Conservation (phyloP, 2,113 vertebrate species). For the Dasypus novemcinctus region DNA sequence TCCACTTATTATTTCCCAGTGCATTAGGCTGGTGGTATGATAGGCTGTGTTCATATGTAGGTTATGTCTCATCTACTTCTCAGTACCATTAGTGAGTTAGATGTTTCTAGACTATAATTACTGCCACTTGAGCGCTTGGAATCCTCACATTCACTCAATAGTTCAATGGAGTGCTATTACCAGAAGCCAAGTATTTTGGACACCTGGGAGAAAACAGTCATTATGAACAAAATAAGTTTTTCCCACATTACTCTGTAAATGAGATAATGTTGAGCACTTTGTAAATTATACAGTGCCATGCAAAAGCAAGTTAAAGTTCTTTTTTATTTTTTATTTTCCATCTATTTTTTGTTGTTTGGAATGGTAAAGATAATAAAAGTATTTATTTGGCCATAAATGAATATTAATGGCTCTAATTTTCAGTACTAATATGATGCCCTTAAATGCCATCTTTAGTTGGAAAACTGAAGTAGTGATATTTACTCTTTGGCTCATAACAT, state of each 20-base stretch:
- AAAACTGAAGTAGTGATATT: background rate
- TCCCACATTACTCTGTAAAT: constrained; percentile 33
- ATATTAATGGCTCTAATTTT: constrained; percentile 42
- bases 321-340: background rate
- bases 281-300: constrained; percentile 9
- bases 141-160: constrained; percentile 32
- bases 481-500: background rate
- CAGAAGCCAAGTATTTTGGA: constrained; percentile 54
- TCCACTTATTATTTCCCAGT: constrained; percentile 60
- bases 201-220: constrained; percentile 50
- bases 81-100: constrained; percentile 45
- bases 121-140: constrained; percentile 47
- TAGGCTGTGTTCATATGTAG: constrained; percentile 47
- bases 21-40: constrained; percentile 47
- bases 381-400: constrained; percentile 17
- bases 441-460: constrained; percentile 39
- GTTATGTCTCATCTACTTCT: constrained; percentile 58
- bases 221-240: constrained; percentile 29
- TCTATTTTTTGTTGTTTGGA: constrained; percentile 24
- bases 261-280: constrained; percentile 30
- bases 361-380: constrained; percentile 39
- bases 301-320: constrained; percentile 11
- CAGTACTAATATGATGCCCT: background rate
- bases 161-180: constrained; percentile 34
- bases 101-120: constrained; percentile 60